Evolutionary conservation across 2,888 invertebrate species (phyloP), one percentile per base, ranked within the genome.

Genomic region (Athripsodes cinereus): DNA sequence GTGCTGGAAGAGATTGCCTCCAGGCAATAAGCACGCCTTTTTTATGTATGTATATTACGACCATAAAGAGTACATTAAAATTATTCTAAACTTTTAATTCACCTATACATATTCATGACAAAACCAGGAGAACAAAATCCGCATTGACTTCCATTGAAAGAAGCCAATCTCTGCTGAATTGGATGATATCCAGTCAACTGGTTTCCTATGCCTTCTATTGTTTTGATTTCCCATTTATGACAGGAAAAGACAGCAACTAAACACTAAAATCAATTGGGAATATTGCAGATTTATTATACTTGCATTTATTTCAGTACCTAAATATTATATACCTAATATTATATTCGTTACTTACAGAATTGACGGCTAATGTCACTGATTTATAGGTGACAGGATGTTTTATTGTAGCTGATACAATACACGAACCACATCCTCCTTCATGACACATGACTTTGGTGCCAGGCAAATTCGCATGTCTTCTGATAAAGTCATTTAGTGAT

Each of bases 61-160:
- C 5, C 18, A 16, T 44, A 13, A 40, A 26, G 26, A 26, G 10
- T 26, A 26, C 26, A 26, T 10, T 3, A 3, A 13, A 44, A 44
- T 44, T 16, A 13, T 8, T 8, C n/a, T 16, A 44, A 44, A 44
- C 18, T 8, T 13, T 13, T 5, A 16, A 44, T 11, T 31, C 8
- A 84, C 84, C 84, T 81, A 70, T 83, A 81, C 86, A 88, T 87
- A 66, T 80, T 86, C 87, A 87, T 87, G 54, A 89, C 78, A 82
- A 88, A 86, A 13, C 88, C 90, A 1, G 90, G 86, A 20, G 87
- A 85, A 66, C 90, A 90, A 69, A 77, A 88, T 1, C 88, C 88
- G 67, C 88, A 88, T 67, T 88, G 88, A 0, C 85, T 84, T 1
- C 87, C 88, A 68, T 86, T 84, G 67, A 84, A 81, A 51, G 80